These are phyloP conservation scores for Gasterosteus nipponicus DNA, from an alignment of 2,113 vertebrate species.

Conservation along the genomic window DNA sequence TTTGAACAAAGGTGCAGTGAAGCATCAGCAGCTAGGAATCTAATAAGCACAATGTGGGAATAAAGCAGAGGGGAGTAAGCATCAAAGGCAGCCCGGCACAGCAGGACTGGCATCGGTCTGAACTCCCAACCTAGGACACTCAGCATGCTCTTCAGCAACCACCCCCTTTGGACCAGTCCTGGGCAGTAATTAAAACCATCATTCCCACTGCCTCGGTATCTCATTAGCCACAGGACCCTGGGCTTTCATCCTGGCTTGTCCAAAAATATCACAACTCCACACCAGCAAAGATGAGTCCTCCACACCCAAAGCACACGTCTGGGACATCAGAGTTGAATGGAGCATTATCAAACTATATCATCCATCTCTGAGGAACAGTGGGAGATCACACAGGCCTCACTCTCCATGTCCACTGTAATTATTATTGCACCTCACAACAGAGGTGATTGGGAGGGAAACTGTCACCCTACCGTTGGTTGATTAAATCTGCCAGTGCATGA, in stretches of 20 bases:
- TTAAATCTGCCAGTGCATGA: constrained; percentile 56
- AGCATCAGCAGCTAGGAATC: constrained; percentile 81
- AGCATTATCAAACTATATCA: constrained; percentile 52
- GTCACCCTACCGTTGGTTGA: constrained; percentile 50
- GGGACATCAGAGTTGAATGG: constrained; percentile 61
- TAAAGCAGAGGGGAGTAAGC: constrained; percentile 88
- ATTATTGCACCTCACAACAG: constrained; percentile 39
- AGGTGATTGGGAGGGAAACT: constrained; percentile 37
- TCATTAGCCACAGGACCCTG: constrained; percentile 93
- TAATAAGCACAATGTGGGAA: constrained; percentile 86
- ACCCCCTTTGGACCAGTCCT: constrained; percentile 87
- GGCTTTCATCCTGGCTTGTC: constrained; percentile 94
- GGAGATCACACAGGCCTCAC: constrained; percentile 43
- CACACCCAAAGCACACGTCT: constrained; percentile 54
- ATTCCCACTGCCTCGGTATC: constrained; percentile 92
- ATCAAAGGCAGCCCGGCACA: constrained; percentile 95
- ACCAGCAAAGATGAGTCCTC: constrained; percentile 59
- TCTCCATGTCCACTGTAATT: constrained; percentile 49
- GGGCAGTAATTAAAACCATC: constrained; percentile 98
- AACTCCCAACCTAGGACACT: constrained; percentile 96
- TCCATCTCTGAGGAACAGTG: constrained; percentile 54
- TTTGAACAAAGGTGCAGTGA: constrained; percentile 77
- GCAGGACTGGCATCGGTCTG: constrained; percentile 94
- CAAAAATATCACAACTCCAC: constrained; percentile 84
- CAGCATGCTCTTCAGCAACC: constrained; percentile 86